Percentiles rank a stretch among this genome's conserved stretches.
phyloP scores from a whole-genome alignment of 2,797 vertebrate species.

The Chrysocyon brachyurus region DNA sequence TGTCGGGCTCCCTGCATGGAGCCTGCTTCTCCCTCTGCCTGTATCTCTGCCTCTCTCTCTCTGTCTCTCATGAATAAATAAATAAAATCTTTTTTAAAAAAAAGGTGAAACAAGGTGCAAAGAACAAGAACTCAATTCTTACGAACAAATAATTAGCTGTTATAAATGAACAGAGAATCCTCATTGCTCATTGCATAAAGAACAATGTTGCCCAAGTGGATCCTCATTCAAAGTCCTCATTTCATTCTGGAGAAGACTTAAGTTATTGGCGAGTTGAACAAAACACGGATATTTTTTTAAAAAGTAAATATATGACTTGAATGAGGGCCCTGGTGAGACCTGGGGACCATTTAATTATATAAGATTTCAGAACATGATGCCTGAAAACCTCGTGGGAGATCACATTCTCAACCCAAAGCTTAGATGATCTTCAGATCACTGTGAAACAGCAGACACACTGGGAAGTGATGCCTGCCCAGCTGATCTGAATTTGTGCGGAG shows the following conservation, averaged over 20 bases:
- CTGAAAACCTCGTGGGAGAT: background rate
- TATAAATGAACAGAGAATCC: background rate
- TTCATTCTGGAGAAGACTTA: background rate
- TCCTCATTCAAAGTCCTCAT: background rate
- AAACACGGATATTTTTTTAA: background rate
- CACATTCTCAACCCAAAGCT: background rate
- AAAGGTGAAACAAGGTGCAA: background rate
- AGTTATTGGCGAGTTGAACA: background rate
- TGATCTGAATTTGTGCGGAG: rapidly evolving
- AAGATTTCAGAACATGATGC: rapidly evolving
- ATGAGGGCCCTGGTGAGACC: background rate
- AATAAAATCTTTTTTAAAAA: no score
- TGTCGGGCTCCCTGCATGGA: no score
- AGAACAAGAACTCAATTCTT: background rate
- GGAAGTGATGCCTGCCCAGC: background rate
- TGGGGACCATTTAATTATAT: background rate
- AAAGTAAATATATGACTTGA: background rate
- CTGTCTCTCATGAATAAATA: no score
- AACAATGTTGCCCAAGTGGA: rapidly evolving
- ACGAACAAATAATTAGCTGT: background rate
- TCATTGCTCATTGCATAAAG: background rate
- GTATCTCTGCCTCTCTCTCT: no score
- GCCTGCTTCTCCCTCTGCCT: no score
- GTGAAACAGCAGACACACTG: background rate
- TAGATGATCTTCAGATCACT: rapidly evolving